Percentiles rank a stretch among this genome's conserved stretches.
Conservation (phyloP, 2,888 invertebrate genomes). For the Harpalus rubripes region DNA sequence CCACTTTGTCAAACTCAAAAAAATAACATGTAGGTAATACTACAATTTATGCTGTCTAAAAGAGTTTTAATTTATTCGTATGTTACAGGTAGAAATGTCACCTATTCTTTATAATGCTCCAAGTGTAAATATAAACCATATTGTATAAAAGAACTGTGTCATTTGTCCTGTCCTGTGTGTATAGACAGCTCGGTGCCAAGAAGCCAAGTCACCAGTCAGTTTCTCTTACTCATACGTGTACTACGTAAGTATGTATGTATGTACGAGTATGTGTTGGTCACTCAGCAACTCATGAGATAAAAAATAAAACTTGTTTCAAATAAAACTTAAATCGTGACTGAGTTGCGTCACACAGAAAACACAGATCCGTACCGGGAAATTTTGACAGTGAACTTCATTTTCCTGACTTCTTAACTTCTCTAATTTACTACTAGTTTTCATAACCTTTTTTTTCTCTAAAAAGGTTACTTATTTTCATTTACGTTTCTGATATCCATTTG, state of each 20-base stretch:
- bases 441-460: too few relatives aligned
- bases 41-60: too few relatives aligned
- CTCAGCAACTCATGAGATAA: slow-evolving; percentile 42
- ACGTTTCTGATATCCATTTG: too few relatives aligned
- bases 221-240: neutral
- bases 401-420: too few relatives aligned
- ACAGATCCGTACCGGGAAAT: neutral
- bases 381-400: neutral
- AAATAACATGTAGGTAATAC: too few relatives aligned
- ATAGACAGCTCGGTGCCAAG: slow-evolving; percentile 36
- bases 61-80: too few relatives aligned
- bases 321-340: slow-evolving; percentile 57
- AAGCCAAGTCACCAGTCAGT: neutral
- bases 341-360: slow-evolving; percentile 32
- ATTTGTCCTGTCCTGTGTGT: neutral
- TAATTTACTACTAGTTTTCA: too few relatives aligned
- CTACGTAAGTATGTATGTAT: neutral
- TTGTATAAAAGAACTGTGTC: slow-evolving; percentile 24
- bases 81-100: neutral
- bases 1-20: too few relatives aligned
- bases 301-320: slow-evolving; percentile 61
- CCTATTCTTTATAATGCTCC: neutral
- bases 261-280: slow-evolving; percentile 8
- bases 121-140: neutral
- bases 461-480: too few relatives aligned